These are phyloP conservation scores for Rhamnusium bicolor DNA, from an alignment of 2,888 invertebrate species.

Conservation along the genomic window DNA sequence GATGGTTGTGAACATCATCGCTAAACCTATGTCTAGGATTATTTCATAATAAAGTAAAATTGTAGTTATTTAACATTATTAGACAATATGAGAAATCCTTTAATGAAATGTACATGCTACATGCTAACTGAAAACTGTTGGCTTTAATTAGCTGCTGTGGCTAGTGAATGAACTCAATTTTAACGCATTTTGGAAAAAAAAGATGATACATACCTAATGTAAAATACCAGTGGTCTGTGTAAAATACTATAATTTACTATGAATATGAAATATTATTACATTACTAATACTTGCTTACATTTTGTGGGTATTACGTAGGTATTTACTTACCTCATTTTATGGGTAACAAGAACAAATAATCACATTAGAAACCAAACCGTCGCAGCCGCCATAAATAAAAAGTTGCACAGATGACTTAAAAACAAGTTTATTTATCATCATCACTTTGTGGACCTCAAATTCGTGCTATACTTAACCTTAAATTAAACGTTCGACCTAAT, in stretches of 20 bases:
- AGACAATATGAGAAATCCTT: too few relatives aligned
- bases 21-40: too few relatives aligned
- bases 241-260: too few relatives aligned
- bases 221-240: too few relatives aligned
- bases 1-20: too few relatives aligned
- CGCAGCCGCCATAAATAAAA: background rate
- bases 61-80: too few relatives aligned
- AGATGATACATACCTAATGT: too few relatives aligned
- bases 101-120: too few relatives aligned
- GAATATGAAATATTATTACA: too few relatives aligned
- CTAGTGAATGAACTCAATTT: background rate
- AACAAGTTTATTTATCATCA: background rate
- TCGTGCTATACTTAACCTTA: constrained; percentile 12
- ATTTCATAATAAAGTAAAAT: too few relatives aligned
- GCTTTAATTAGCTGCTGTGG: background rate
- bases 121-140: background rate
- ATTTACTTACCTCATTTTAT: background rate
- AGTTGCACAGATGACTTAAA: background rate
- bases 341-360: background rate
- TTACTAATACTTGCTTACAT: too few relatives aligned
- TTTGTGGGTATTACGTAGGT: background rate
- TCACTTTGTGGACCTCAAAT: constrained; percentile 4
- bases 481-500: constrained; percentile 6
- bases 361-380: background rate
- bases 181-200: too few relatives aligned